Evolutionary conservation across 2,888 invertebrate genomes (phyloP), one percentile per base, ranked within the genome.

Genomic region (Diachrysia chrysitis): DNA sequence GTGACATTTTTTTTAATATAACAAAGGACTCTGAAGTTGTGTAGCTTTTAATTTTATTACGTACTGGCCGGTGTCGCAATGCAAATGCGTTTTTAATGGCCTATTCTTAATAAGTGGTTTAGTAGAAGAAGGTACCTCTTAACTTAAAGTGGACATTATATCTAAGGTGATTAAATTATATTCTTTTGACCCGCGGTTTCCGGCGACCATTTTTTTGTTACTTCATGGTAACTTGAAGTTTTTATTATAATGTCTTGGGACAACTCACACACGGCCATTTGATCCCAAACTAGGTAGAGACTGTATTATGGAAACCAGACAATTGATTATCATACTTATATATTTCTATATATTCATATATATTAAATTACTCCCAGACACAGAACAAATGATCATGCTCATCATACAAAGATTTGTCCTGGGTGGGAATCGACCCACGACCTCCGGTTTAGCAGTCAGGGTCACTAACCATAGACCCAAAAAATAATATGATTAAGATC

Each of bases 31-130:
- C 81, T 73, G 63, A 73, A 81, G 75, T 72, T 76, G 79, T 73
- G 82, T 32, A 71, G 76, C 73, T 79, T 83, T 85, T 88, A 85
- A 87, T 88, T 88, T 88, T 86, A 89, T 87, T 86, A 86, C 83
- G 58, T 63, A 42, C 19, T 63, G 81, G 70, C 82, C 73, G 82
- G 82, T 85, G 84, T 76, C 72, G 37, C 66, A 71, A 78, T 76
- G 69, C 71, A 86, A 89, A 89, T 87, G 87, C 73, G 80, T 82
- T 84, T 86, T 86, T 89, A 89, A 88, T 88, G 83, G 87, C 63
- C 65, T 66, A 69, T 67, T 73, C 66, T 75, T 82, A 78, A 79
- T 84, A 79, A 78, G 75, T 71, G 70, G 67, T 56, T 66, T 62
- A 16, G 74, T 61, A 76, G 70, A 73, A 53, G 69, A 61, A 71